A percentile compares a stretch with the other conserved stretches of the same genome.
phyloP scores from a whole-genome alignment of 1,140 invertebrate species.

The Psix sp. region DNA sequence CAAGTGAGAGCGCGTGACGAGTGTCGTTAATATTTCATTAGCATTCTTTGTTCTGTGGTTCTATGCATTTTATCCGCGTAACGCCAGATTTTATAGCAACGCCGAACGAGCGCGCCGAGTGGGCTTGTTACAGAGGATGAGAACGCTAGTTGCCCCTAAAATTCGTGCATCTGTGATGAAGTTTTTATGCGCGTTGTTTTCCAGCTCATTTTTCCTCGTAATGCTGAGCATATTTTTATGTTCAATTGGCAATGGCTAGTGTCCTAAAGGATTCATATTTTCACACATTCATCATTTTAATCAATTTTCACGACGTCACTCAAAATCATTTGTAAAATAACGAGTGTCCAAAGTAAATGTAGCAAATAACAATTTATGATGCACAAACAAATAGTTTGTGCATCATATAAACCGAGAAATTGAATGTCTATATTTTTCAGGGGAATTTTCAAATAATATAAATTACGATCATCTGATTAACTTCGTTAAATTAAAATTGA shows the following conservation, averaged over 20 bases:
- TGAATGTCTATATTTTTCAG: too few species aligned
- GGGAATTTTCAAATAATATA: too few species aligned
- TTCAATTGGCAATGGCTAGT: slow-evolving; percentile 45
- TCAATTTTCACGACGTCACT: slow-evolving; percentile 2
- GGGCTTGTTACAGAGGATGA: slow-evolving; percentile 54
- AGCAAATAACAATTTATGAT: too few species aligned
- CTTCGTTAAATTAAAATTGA: too few species aligned
- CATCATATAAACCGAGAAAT: too few species aligned
- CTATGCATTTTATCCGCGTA: slow-evolving; percentile 46
- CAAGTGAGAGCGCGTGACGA: slow-evolving; percentile 67
- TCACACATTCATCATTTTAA: slow-evolving; percentile 19
- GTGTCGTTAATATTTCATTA: slow-evolving; percentile 74
- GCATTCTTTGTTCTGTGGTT: slow-evolving; percentile 65
- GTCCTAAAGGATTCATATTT: slow-evolving; percentile 10
- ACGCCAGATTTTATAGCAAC: slow-evolving; percentile 59
- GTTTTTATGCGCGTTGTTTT: slow-evolving; percentile 53
- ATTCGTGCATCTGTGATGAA: slow-evolving; percentile 58
- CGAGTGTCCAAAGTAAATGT: too few species aligned
- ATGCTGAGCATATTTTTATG: slow-evolving; percentile 47
- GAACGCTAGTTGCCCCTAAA: slow-evolving; percentile 60
- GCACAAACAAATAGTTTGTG: too few species aligned
- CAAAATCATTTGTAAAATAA: too few species aligned
- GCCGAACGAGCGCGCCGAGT: slow-evolving; percentile 51
- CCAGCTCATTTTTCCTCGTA: slow-evolving; percentile 49
- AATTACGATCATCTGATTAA: too few species aligned